phyloP scores from a whole-genome alignment of 2,888 invertebrate genomes.

The Macaria notata region DNA sequence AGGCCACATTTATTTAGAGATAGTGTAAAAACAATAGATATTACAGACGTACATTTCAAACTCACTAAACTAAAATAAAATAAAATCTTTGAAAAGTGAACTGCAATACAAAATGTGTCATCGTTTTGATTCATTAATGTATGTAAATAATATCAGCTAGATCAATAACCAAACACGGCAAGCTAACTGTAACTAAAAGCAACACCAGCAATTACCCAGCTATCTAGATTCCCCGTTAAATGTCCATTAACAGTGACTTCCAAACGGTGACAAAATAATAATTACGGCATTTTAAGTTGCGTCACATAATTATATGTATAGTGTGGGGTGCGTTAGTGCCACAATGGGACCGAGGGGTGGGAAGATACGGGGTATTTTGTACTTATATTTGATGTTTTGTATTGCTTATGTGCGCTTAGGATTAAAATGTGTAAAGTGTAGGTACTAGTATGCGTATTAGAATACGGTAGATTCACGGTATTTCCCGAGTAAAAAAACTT shows the following conservation, averaged over 20 bases:
- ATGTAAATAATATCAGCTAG: too few species aligned
- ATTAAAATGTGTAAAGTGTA: background rate
- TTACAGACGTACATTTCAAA: too few species aligned
- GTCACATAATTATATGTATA: constrained; percentile 68
- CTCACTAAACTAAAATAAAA: too few species aligned
- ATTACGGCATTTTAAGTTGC: constrained; percentile 72
- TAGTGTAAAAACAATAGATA: too few species aligned
- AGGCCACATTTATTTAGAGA: too few species aligned
- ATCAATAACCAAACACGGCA: too few species aligned
- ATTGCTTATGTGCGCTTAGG: constrained; percentile 11
- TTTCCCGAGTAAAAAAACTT: too few species aligned
- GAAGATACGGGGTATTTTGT: constrained; percentile 35
- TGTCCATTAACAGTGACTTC: constrained; percentile 57
- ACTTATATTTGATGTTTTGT: constrained; percentile 30
- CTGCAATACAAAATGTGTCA: too few species aligned
- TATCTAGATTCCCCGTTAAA: constrained; percentile 37
- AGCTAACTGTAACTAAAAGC: constrained; percentile 8
- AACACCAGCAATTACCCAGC: constrained; percentile 1
- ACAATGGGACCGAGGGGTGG: constrained; percentile 49
- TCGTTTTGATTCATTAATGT: too few species aligned
- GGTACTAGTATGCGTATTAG: too few species aligned
- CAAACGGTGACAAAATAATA: constrained; percentile 67
- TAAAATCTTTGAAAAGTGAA: too few species aligned
- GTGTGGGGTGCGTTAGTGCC: constrained; percentile 68
- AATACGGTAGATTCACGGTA: too few species aligned